These are phyloP conservation scores for Drosophila serrata DNA, from an alignment of 1,140 invertebrate genomes.

Conservation along the genomic window DNA sequence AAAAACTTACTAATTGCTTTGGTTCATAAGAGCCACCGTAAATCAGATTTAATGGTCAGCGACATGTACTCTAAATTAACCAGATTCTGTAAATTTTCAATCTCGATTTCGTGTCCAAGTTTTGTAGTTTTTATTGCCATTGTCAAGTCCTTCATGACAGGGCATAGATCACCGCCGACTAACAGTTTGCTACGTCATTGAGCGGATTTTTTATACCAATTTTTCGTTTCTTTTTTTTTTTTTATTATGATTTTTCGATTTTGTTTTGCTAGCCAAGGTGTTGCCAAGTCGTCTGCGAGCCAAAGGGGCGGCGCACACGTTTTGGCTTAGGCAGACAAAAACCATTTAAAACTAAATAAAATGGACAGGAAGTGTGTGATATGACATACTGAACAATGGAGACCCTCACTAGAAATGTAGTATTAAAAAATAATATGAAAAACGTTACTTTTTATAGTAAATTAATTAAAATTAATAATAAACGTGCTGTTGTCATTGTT, in stretches of 20 bases:
- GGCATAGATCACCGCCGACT: conserved; percentile 48
- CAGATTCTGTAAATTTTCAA: conserved; percentile 19
- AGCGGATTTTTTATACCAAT: neutral
- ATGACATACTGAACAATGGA: conserved; percentile 1
- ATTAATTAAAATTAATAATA: neutral
- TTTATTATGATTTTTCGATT: conserved; percentile 29
- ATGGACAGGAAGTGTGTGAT: neutral
- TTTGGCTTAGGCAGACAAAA: conserved; percentile 39
- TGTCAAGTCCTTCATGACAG: conserved; percentile 58
- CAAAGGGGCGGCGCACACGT: conserved; percentile 40
- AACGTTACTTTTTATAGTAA: neutral
- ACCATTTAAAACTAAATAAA: conserved; percentile 18
- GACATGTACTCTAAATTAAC: conserved; percentile 13
- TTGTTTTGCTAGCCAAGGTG: conserved; percentile 59
- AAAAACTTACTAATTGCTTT: conserved; percentile 60
- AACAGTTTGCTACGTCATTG: conserved; percentile 66
- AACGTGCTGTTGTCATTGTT: neutral
- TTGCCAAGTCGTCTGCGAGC: conserved; percentile 71
- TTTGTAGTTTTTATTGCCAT: conserved; percentile 40
- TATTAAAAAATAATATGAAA: neutral
- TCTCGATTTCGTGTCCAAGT: neutral
- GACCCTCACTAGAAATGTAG: conserved; percentile 22
- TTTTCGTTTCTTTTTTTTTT: conserved; percentile 35
- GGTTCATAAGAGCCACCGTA: conserved; percentile 42
- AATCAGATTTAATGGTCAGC: conserved; percentile 53